phyloP scores from a whole-genome alignment of 2,888 invertebrate genomes.

The Teinopalpus imperialis region DNA sequence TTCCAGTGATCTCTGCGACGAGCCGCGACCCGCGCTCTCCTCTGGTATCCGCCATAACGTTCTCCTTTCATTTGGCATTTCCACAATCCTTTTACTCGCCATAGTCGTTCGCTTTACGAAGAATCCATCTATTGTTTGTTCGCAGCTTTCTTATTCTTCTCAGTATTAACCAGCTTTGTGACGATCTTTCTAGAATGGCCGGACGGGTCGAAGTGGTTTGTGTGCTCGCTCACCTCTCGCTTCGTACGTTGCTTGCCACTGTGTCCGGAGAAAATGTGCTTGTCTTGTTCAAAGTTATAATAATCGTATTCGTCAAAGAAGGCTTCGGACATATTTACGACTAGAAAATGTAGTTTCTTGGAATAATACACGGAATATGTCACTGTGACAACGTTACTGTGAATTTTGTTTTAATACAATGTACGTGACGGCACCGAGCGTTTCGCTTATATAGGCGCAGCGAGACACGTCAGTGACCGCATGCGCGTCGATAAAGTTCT shows the following conservation, averaged over 20 bases:
- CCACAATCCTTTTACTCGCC: constrained; percentile 68
- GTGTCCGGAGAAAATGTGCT: constrained; percentile 92
- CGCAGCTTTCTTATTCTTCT: constrained; percentile 87
- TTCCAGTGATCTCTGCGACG: constrained; percentile 73
- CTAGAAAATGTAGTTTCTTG: constrained; percentile 42
- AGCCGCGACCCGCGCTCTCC: constrained; percentile 52
- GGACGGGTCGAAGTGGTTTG: constrained; percentile 95
- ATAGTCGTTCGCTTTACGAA: constrained; percentile 45
- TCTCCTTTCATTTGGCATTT: constrained; percentile 71
- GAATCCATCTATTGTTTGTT: constrained; percentile 55
- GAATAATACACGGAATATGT: constrained; percentile 44
- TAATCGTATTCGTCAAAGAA: constrained; percentile 96
- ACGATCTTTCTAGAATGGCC: constrained; percentile 96
- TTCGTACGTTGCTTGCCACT: constrained; percentile 95
- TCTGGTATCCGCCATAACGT: constrained; percentile 70
- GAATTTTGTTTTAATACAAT: constrained; percentile 54
- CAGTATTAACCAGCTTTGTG: constrained; percentile 92
- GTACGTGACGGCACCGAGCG: constrained; percentile 42
- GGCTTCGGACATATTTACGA: constrained; percentile 88
- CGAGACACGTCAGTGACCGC: constrained; percentile 75
- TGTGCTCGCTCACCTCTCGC: constrained; percentile 93
- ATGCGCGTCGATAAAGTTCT: constrained; percentile 75
- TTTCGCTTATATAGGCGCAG: constrained; percentile 56
- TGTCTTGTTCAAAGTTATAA: constrained; percentile 96
- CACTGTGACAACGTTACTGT: constrained; percentile 50